phyloP scores from a whole-genome alignment of 1,140 invertebrate genomes.

The Zaprionus ornatus region DNA sequence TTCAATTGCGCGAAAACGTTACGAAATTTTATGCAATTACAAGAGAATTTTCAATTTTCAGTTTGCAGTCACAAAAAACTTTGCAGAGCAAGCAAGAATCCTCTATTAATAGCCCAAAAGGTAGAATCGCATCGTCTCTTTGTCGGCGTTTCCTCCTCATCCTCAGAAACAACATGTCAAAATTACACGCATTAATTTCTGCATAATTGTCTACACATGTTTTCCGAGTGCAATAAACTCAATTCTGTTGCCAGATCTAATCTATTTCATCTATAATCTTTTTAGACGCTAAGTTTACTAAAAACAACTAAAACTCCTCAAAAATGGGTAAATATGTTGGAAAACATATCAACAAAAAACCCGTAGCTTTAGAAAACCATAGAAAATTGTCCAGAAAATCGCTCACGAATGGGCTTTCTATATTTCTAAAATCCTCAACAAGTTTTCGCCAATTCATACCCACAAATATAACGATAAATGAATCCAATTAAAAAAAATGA shows the following conservation, averaged over 20 bases:
- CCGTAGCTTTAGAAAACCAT: neutral
- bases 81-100: slow-evolving; percentile 41
- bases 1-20: slow-evolving; percentile 40
- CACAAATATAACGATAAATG: too few relatives aligned
- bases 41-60: slow-evolving; percentile 5
- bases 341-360: neutral
- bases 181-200: slow-evolving; percentile 39
- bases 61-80: slow-evolving; percentile 35
- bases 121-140: slow-evolving; percentile 39
- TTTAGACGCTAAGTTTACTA: slow-evolving; percentile 30
- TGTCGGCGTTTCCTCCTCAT: slow-evolving; percentile 26
- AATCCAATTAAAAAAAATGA: too few relatives aligned
- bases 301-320: slow-evolving; percentile 25
- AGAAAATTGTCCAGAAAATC: too few relatives aligned
- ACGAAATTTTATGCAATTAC: slow-evolving; percentile 58
- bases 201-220: slow-evolving; percentile 48
- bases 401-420: too few relatives aligned
- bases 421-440: neutral
- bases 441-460: too few relatives aligned
- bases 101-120: slow-evolving; percentile 71
- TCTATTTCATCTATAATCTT: neutral
- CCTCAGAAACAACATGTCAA: slow-evolving; percentile 31
- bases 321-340: slow-evolving; percentile 62
- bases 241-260: neutral
- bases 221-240: slow-evolving; percentile 21